phyloP scores from a whole-genome alignment of 2,888 invertebrate species.

The Phyto melanocephala region DNA sequence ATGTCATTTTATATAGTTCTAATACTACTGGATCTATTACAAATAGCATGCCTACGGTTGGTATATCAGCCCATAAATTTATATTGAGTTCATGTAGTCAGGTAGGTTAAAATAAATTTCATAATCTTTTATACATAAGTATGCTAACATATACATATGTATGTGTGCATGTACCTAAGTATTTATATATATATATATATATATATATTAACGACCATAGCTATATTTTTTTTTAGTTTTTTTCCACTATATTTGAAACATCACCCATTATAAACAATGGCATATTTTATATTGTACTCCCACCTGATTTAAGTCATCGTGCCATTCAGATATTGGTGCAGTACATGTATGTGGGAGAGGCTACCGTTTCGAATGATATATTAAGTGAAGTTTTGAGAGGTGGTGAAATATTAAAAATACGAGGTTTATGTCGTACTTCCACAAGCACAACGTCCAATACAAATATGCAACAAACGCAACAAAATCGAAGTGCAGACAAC shows the following conservation, averaged over 20 bases:
- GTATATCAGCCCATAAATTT: constrained; percentile 91
- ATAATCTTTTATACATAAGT: too few relatives aligned
- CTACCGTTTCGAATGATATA: constrained; percentile 91
- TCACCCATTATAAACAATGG: constrained; percentile 77
- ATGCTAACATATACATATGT: neutral
- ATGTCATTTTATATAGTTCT: constrained; percentile 86
- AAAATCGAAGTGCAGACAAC: constrained; percentile 49
- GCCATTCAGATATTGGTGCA: constrained; percentile 90
- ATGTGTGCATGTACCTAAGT: too few relatives aligned
- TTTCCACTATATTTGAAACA: constrained; percentile 78
- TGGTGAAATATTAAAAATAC: constrained; percentile 89
- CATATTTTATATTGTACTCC: constrained; percentile 85
- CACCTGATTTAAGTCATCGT: constrained; percentile 88
- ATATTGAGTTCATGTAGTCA: constrained; percentile 90
- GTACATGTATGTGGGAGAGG: constrained; percentile 90
- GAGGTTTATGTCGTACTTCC: constrained; percentile 86
- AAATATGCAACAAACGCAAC: constrained; percentile 37
- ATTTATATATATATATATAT: too few relatives aligned
- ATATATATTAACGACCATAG: too few relatives aligned
- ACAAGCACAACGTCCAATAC: constrained; percentile 56
- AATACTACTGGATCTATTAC: constrained; percentile 79
- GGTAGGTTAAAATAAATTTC: constrained; percentile 64
- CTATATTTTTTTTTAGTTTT: constrained; percentile 72
- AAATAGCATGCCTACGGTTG: constrained; percentile 81
- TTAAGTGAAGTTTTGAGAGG: constrained; percentile 89